phyloP scores from a whole-genome alignment of 2,797 vertebrate genomes.

The Mormyrus hasselquistii region DNA sequence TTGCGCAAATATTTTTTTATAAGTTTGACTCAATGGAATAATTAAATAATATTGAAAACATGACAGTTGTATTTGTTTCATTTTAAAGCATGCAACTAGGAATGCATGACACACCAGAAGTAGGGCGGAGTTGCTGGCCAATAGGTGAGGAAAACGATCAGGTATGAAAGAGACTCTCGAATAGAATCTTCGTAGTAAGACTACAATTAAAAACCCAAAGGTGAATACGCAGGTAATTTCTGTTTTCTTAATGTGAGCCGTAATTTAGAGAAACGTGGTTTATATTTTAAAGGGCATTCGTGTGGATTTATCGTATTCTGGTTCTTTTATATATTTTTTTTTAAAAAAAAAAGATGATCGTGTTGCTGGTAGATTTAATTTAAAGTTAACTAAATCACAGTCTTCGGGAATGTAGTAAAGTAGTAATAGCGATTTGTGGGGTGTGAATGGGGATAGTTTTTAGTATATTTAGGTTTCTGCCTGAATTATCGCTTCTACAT shows the following conservation, averaged over 20 bases:
- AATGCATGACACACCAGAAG: background rate
- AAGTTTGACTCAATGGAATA: background rate
- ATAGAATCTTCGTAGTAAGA: background rate
- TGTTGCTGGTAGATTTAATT: background rate
- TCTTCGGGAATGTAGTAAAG: background rate
- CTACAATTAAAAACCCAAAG: background rate
- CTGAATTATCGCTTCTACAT: background rate
- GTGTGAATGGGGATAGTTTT: background rate
- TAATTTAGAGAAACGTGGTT: background rate
- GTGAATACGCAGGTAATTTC: background rate
- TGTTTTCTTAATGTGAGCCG: background rate
- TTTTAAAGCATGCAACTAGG: background rate
- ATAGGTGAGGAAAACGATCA: background rate
- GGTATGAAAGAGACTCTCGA: background rate
- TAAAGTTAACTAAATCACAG: background rate
- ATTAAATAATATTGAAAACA: background rate
- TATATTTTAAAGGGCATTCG: background rate
- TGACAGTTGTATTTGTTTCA: background rate
- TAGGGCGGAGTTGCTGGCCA: constrained; percentile 8
- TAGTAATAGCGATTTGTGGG: background rate
- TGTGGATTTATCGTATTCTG: background rate
- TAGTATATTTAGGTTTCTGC: background rate
- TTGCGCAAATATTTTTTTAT: background rate
- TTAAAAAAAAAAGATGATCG: background rate
- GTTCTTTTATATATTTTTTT: background rate